Percentiles rank a stretch among this genome's conserved stretches.
Conservation (phyloP, 2,888 invertebrate genomes). For the Tenthredo livida region DNA sequence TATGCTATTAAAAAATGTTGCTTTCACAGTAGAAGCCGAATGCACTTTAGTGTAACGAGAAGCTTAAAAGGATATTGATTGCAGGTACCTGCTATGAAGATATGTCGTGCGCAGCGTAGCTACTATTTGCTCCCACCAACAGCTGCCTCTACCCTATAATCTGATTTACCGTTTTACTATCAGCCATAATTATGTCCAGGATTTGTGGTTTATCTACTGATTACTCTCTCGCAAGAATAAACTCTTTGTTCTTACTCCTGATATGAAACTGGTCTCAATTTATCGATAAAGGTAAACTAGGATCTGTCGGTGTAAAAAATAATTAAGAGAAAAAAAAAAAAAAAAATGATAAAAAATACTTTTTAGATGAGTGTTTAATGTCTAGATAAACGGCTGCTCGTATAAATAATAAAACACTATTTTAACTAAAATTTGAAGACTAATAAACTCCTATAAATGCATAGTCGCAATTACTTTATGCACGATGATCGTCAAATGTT, state of each 20-base stretch:
- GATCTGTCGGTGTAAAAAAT: slow-evolving; percentile 59
- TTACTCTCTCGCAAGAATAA: slow-evolving; percentile 64
- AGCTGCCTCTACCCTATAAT: slow-evolving; percentile 68
- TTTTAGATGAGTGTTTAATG: slow-evolving; percentile 67
- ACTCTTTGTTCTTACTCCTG: slow-evolving; percentile 63
- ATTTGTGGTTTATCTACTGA: slow-evolving; percentile 69
- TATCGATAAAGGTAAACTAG: slow-evolving; percentile 70
- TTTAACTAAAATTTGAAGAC: slow-evolving; percentile 28
- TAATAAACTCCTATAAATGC: slow-evolving; percentile 27
- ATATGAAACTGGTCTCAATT: slow-evolving; percentile 66
- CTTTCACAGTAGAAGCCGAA: slow-evolving; percentile 46
- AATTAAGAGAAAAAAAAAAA: slow-evolving; percentile 14
- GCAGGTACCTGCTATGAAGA: slow-evolving; percentile 78
- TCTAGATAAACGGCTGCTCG: slow-evolving; percentile 54
- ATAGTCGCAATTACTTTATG: slow-evolving; percentile 56
- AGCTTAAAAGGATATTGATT: slow-evolving; percentile 71
- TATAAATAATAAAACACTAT: slow-evolving; percentile 20
- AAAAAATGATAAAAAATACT: slow-evolving; percentile 16
- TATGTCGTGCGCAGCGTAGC: slow-evolving; percentile 69
- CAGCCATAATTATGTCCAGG: slow-evolving; percentile 69
- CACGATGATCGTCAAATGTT: slow-evolving; percentile 63
- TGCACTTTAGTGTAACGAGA: slow-evolving; percentile 47
- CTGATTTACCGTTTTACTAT: slow-evolving; percentile 69
- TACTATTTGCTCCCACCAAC: slow-evolving; percentile 66
- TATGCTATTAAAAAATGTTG: slow-evolving; percentile 25